Conservation (phyloP, 2,797 vertebrate genomes). For the Anguilla obscura region DNA sequence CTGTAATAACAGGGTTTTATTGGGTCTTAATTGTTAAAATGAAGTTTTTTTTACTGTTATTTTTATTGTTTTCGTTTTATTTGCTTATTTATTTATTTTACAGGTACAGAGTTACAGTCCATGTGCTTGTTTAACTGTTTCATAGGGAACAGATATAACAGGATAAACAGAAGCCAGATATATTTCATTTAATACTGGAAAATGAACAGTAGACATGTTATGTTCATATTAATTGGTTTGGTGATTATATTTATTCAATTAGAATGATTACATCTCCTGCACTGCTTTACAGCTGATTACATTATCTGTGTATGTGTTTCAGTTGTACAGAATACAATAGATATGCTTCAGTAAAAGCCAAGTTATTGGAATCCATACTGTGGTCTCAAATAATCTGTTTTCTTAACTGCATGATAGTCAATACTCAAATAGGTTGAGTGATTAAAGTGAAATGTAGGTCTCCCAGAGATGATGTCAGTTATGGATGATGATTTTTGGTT, state of each 20-base stretch:
- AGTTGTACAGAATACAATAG: neutral
- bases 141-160: neutral
- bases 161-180: neutral
- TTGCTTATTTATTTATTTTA: neutral
- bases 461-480: conserved; percentile 30
- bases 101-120: neutral
- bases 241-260: neutral
- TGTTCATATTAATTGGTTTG: neutral
- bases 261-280: neutral
- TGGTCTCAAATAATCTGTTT: neutral
- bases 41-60: conserved; percentile 17
- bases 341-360: neutral
- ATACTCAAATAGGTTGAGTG: neutral
- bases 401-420: neutral
- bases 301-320: neutral
- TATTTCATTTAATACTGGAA: neutral
- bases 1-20: conserved; percentile 62
- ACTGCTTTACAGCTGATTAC: neutral
- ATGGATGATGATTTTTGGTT: conserved; percentile 52
- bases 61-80: neutral
- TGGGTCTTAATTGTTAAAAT: conserved; percentile 46
- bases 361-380: neutral
- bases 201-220: neutral
- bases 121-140: neutral
- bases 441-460: neutral